Conservation (phyloP, 2,113 vertebrate species). For the Larimichthys polyactis region DNA sequence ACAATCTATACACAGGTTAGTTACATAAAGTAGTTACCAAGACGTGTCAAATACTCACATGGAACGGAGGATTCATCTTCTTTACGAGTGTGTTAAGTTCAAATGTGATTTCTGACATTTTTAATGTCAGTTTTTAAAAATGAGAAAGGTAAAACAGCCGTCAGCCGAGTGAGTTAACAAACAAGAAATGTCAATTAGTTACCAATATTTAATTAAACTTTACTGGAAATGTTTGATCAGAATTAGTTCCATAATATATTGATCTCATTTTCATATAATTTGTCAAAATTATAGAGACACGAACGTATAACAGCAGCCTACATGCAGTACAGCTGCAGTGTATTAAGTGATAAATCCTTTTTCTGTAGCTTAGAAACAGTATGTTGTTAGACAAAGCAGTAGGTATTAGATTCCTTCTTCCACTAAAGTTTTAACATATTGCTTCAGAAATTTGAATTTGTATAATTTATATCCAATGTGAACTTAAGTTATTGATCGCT, state of each 20-base stretch:
- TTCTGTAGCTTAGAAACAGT: conserved; percentile 68
- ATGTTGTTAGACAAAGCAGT: conserved; percentile 54
- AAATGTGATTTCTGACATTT: conserved; percentile 51
- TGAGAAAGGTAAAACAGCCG: not conserved
- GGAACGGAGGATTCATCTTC: conserved; percentile 1
- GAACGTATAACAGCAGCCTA: conserved; percentile 18
- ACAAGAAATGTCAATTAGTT: conserved; percentile 14
- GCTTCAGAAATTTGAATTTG: conserved; percentile 67
- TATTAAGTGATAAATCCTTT: conserved; percentile 44
- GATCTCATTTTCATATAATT: conserved; percentile 47
- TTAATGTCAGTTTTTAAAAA: conserved; percentile 13
- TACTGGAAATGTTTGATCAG: conserved; percentile 17
- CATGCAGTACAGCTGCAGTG: conserved; percentile 30
- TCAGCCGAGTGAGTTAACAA: not conserved
- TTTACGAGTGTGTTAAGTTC: conserved; percentile 29
- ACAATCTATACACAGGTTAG: conserved; percentile 73
- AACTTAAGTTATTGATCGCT: conserved; percentile 72
- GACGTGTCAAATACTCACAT: conserved; percentile 19
- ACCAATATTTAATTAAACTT: conserved; percentile 12
- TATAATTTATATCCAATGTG: conserved; percentile 74
- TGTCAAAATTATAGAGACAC: conserved; percentile 20
- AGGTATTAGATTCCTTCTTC: conserved; percentile 70
- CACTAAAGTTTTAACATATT: conserved; percentile 72
- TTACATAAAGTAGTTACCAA: conserved; percentile 25
- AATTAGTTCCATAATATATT: conserved; percentile 23